phyloP scores from a whole-genome alignment of 1,140 invertebrate species.

The Panulirus ornatus region DNA sequence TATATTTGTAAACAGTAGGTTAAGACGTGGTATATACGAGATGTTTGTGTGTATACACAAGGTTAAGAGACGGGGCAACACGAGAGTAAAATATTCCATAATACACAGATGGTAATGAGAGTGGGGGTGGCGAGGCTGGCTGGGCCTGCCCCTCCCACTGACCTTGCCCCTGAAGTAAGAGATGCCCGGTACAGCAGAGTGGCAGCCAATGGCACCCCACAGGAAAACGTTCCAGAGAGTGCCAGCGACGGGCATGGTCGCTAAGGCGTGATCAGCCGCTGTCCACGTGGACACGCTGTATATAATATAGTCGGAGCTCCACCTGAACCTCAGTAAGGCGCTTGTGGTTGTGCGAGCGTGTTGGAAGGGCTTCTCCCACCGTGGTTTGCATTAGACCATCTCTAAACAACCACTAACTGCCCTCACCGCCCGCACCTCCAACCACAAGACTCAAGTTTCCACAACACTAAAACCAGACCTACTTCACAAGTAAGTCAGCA shows the following conservation, averaged over 20 bases:
- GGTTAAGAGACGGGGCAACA: too few relatives aligned
- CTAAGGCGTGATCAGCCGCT: constrained; percentile 1
- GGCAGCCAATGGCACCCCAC: neutral
- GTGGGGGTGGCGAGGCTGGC: too few relatives aligned
- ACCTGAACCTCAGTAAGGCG: neutral
- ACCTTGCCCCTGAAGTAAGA: neutral
- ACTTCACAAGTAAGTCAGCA: too few relatives aligned
- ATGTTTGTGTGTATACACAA: too few relatives aligned
- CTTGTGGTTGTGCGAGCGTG: neutral
- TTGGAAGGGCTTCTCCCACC: neutral
- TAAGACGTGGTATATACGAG: too few relatives aligned
- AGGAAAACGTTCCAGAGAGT: constrained; percentile 4
- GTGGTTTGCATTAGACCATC: neutral
- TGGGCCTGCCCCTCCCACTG: neutral
- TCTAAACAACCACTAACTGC: neutral
- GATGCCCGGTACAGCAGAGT: neutral
- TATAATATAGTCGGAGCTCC: neutral
- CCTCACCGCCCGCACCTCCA: neutral
- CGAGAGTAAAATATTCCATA: too few relatives aligned
- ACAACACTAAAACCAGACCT: too few relatives aligned
- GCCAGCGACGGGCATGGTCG: neutral
- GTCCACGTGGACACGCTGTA: constrained; percentile 6
- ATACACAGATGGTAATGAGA: too few relatives aligned
- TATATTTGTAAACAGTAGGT: too few relatives aligned
- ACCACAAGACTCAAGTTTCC: too few relatives aligned